These are phyloP conservation scores for Lepilemur septentrionalis DNA, from an alignment of 2,797 vertebrate genomes.

Conservation along the genomic window DNA sequence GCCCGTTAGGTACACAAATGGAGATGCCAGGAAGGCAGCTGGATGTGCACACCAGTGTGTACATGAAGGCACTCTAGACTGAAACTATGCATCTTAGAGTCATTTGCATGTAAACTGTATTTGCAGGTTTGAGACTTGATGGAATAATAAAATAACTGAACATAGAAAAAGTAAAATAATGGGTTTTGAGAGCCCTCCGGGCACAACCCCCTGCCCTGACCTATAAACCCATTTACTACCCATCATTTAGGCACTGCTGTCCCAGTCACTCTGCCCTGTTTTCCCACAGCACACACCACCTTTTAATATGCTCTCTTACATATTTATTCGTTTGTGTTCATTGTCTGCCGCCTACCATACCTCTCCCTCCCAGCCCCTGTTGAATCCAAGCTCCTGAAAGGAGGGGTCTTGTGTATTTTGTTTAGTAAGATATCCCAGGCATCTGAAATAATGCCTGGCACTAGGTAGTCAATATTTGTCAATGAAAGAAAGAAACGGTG, in stretches of 20 bases:
- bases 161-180: slow-evolving; percentile 12
- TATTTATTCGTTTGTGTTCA: neutral
- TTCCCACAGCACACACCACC: neutral
- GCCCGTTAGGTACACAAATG: neutral
- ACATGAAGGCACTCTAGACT: neutral
- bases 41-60: neutral
- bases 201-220: neutral
- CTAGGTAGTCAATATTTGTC: neutral
- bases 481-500: neutral
- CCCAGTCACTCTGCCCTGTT: neutral
- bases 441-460: neutral
- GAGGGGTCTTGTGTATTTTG: neutral
- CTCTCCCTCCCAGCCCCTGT: accelerated
- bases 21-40: neutral
- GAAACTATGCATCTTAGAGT: neutral
- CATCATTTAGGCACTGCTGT: neutral
- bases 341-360: neutral
- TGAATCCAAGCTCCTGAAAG: neutral
- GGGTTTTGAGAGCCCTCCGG: neutral
- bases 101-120: slow-evolving; percentile 48
- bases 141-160: slow-evolving; percentile 10
- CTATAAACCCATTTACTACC: neutral
- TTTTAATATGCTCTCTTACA: neutral
- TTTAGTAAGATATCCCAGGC: neutral
- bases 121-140: neutral